Base-by-base conservation (phyloP, 1,140 invertebrate genomes). In the Ephestia elutella region DNA sequence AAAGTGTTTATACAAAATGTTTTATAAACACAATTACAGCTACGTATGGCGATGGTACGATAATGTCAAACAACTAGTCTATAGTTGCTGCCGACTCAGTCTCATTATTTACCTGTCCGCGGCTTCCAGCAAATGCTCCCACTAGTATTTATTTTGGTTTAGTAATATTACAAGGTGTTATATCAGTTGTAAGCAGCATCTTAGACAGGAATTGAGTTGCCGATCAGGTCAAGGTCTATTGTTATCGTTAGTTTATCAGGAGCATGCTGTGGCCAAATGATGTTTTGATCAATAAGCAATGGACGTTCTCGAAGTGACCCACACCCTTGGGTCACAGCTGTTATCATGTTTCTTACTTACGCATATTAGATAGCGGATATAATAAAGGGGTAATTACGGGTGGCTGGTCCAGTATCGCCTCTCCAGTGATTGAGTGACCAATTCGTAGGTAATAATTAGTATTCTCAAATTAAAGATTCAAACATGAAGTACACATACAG, bases 341-440 rank as follows among this genome's bases (percentile, higher is more conserved):
- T 86, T 86, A 83, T 83, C 78, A 54, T 73, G 13, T 44, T 68
- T 67, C 70, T 65, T 70, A 69, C 70, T 83, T 80, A 79, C 80
- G 78, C 70, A 85, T 74, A 78, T 74, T 78, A 82, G 82, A 86
- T 87, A 86, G 70, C 67, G 65, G 69, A 81, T 79, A 78, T 72
- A 86, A 82, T 86, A 87, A 85, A 85, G 78, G 76, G 68, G 65
- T 77, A 72, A 83, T 82, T 82, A 76, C 80, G 78, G 72, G 82
- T 76, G 66, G 69, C 60, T 73, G 62, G 54, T 69, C 66, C 78
- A 83, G 77, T 87, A 68, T 73, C 66, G 68, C 65, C 63, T 75
- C 69, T 71, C 72, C 67, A 65, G 68, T 70, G 61, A 60, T 66
- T 61, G 66, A 67, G 61, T 68, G 60, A 65, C 54, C 64, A 63